Percentiles rank a stretch among this genome's conserved stretches.
These are phyloP conservation scores for Sakesphorus luctuosus DNA, from an alignment of 2,113 vertebrate species.

Conservation along the genomic window DNA sequence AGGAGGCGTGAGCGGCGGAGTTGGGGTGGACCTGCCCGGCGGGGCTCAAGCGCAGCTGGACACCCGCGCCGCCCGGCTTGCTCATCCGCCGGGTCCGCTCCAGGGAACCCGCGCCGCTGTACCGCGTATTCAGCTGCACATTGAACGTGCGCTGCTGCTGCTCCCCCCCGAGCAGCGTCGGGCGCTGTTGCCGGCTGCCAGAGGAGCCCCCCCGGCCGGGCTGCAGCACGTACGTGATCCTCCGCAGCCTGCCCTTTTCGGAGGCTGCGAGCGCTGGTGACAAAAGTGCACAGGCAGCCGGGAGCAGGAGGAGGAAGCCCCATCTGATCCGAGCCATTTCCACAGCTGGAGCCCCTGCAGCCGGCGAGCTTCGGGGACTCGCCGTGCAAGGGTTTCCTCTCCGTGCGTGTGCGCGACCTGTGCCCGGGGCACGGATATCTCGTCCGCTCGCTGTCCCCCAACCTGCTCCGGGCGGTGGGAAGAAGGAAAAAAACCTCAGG, in stretches of 20 bases:
- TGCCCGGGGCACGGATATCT: neutral
- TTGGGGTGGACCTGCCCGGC: slow-evolving; percentile 66
- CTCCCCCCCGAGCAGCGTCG: slow-evolving; percentile 46
- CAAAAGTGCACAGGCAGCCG: slow-evolving; percentile 58
- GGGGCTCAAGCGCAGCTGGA: slow-evolving; percentile 67
- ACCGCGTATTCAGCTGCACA: slow-evolving; percentile 79
- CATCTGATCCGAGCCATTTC: slow-evolving; percentile 83
- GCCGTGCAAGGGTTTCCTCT: neutral
- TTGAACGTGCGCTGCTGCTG: slow-evolving; percentile 77
- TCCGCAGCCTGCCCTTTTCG: slow-evolving; percentile 80
- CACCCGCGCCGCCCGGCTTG: slow-evolving; percentile 48
- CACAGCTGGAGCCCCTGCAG: slow-evolving; percentile 31
- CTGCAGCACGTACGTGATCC: slow-evolving; percentile 86
- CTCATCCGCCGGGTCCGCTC: slow-evolving; percentile 89
- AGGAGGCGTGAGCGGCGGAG: slow-evolving; percentile 55
- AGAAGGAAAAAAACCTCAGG: neutral
- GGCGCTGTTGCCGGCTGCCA: slow-evolving; percentile 51
- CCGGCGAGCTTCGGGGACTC: neutral
- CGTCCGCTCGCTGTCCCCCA: neutral
- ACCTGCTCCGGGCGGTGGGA: neutral
- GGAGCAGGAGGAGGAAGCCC: slow-evolving; percentile 71
- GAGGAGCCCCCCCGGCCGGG: slow-evolving; percentile 76
- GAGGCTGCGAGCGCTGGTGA: slow-evolving; percentile 67
- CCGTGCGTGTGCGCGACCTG: neutral
- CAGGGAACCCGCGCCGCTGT: slow-evolving; percentile 69